Evolutionary conservation across 2,113 vertebrate species (phyloP).

Genomic region (Oreochromis tanganicae): DNA sequence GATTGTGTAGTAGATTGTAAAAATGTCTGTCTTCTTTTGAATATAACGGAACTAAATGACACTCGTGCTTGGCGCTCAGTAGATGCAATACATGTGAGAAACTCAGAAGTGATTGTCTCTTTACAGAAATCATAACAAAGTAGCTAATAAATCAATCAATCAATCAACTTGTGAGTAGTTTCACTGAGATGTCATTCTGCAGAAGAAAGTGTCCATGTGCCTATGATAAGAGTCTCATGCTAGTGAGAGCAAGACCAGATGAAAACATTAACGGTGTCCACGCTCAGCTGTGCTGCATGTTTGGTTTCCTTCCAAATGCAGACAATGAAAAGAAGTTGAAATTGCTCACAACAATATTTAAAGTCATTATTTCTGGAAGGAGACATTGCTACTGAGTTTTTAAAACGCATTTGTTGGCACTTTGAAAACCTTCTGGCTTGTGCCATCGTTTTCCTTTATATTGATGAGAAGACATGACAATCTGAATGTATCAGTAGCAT

Average conservation of each 20-base stretch:
- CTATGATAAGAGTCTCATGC: not conserved
- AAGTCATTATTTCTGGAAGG: not conserved
- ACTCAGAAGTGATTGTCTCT: not conserved
- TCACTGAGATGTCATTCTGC: not conserved
- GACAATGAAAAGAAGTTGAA: not conserved
- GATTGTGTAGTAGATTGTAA: not conserved
- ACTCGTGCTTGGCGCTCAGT: not conserved
- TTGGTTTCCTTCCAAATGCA: not conserved
- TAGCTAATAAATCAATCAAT: not conserved
- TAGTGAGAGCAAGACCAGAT: not conserved
- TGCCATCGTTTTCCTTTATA: not conserved
- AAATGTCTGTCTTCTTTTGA: not conserved
- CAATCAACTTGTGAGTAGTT: not conserved
- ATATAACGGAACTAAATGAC: not conserved
- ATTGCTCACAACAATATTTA: not conserved
- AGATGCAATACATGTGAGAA: not conserved
- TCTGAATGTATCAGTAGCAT: not conserved
- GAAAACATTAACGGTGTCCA: not conserved
- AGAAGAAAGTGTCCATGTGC: not conserved
- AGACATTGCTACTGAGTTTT: not conserved
- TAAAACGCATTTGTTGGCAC: rapidly evolving
- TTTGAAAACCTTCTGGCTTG: not conserved
- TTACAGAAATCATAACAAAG: not conserved
- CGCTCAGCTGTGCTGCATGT: not conserved
- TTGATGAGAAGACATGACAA: not conserved